Evolutionary conservation across 2,113 vertebrate species (phyloP).

Genomic region (Ornithorhynchus anatinus): DNA sequence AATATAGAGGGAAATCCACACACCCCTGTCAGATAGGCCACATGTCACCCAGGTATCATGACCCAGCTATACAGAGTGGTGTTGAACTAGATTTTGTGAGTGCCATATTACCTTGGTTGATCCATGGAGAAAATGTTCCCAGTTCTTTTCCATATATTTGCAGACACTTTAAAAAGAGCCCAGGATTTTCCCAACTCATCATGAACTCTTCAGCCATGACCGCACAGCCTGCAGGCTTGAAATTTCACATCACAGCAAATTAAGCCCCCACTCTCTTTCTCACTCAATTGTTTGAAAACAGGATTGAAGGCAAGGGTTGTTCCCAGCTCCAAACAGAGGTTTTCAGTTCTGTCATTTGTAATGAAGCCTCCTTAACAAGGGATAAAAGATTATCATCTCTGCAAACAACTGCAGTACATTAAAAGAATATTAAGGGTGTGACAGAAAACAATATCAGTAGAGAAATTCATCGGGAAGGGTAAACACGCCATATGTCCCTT

Average conservation of each 20-base stretch:
- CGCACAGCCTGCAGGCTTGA: neutral
- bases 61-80: too few species aligned
- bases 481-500: slow-evolving; percentile 67
- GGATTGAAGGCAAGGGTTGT: neutral
- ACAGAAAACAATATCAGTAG: slow-evolving; percentile 63
- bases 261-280: neutral
- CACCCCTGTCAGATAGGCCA: too few species aligned
- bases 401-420: slow-evolving; percentile 70
- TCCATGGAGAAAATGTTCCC: too few species aligned
- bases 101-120: too few species aligned
- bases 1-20: too few species aligned
- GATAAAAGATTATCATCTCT: slow-evolving; percentile 70
- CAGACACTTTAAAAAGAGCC: too few species aligned
- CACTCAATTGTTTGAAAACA: slow-evolving; percentile 9
- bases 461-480: slow-evolving; percentile 57
- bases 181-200: neutral
- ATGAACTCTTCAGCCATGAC: neutral
- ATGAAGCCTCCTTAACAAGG: slow-evolving; percentile 67
- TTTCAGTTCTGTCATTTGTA: slow-evolving; percentile 53
- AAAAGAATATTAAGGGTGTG: slow-evolving; percentile 76
- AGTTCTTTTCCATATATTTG: too few species aligned
- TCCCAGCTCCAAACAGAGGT: slow-evolving; percentile 18
- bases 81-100: too few species aligned
- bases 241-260: neutral
- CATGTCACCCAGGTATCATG: too few species aligned